phyloP scores from a whole-genome alignment of 2,113 vertebrate genomes.

The Ctenomys sociabilis region DNA sequence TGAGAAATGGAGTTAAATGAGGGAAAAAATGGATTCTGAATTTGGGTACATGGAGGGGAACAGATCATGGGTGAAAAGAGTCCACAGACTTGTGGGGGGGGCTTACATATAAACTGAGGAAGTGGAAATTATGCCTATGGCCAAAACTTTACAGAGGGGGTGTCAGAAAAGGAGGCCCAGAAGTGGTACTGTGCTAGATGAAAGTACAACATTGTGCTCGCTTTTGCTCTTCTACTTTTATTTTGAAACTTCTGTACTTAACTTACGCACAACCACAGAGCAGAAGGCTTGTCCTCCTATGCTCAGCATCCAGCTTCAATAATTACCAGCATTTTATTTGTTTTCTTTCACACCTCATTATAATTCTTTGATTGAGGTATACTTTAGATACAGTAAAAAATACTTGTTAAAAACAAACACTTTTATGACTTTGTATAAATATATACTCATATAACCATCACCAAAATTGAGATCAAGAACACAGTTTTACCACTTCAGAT shows the following conservation, averaged over 20 bases:
- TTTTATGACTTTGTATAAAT: conserved; percentile 21
- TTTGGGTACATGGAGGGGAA: neutral
- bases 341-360: neutral
- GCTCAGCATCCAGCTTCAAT: neutral
- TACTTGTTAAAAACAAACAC: neutral
- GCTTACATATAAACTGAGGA: neutral
- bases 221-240: neutral
- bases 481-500: neutral
- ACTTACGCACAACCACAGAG: neutral
- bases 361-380: neutral
- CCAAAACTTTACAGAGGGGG: conserved; percentile 5
- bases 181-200: neutral
- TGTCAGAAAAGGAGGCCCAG: neutral
- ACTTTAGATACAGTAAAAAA: conserved; percentile 21
- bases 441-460: neutral
- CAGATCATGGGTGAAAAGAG: neutral
- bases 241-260: neutral
- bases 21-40: neutral
- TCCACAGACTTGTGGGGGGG: neutral
- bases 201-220: neutral
- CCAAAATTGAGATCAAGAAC: neutral
- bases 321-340: neutral
- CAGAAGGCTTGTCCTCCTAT: neutral
- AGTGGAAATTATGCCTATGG: neutral
- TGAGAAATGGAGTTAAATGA: neutral